Evolutionary conservation across 2,113 vertebrate species (phyloP), one percentile per base, ranked within the genome.

Genomic region (Sapayoa aenigma): DNA sequence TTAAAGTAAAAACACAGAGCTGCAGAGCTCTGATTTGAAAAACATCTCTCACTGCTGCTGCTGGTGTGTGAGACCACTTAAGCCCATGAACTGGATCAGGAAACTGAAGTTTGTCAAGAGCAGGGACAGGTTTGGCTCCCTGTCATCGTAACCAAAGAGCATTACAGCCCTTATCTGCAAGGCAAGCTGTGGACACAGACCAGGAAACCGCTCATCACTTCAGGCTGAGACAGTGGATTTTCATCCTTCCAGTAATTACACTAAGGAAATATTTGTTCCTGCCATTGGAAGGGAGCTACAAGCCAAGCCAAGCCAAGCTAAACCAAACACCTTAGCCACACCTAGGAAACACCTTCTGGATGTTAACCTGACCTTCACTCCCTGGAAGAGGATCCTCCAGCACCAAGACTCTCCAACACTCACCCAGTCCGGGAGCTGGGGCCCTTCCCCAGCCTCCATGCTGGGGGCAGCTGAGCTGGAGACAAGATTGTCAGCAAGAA

Each of bases 381-480:
- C 33, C 9, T 4, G 10, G 41, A 60, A 42, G 12, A 22, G 35
- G 58, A 76, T 65, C 80, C 47, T 82, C 50, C 75, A 77, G 25
- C 9, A 0, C 49, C 3, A 31, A 59, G n/a, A 23, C 5, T 59
- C 39, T 8, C 79, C 17, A 1, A 2, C 13, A 80, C 37, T 22
- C 47, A 20, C 6, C 15, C 2, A 0, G 20, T 10, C 14, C 21
- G 19, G 23, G 14, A 67, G 3, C 22, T 14, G 7, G 2, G 12
- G 2, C 16, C 35, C 76, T 62, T 72, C 46, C 6, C 27, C 65
- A 35, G 25, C 9, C 31, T 37, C 41, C 7, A 1, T 6, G 2
- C 44, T 21, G 23, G 3, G 3, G 3, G 27, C 24, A 74, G 20
- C 65, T 19, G 7, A 83, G n/a, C 75, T 82, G 46, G 62, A 68